Evolutionary conservation across 2,888 invertebrate genomes (phyloP).

Genomic region (Anorthoa munda): DNA sequence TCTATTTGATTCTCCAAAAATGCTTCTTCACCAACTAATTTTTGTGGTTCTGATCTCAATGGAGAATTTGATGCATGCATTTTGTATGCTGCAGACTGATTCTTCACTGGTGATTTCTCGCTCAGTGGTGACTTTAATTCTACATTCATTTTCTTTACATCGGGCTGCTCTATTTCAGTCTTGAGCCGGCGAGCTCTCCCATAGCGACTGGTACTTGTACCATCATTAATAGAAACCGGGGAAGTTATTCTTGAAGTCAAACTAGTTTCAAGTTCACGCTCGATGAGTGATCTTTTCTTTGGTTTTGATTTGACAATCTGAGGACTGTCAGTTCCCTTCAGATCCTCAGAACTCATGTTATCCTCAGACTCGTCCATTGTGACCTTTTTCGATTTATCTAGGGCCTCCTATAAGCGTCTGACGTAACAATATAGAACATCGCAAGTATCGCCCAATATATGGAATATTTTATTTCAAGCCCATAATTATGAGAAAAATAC

Average conservation of each 20-base stretch:
- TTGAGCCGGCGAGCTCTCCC: constrained; percentile 91
- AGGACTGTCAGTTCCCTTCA: constrained; percentile 70
- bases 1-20: constrained; percentile 81
- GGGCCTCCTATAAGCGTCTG: constrained; percentile 65
- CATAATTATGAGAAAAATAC: constrained; percentile 64
- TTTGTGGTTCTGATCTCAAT: constrained; percentile 75
- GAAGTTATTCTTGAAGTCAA: constrained; percentile 84
- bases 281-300: constrained; percentile 86
- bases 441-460: constrained; percentile 66
- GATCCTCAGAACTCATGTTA: constrained; percentile 79
- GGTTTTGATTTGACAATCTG: constrained; percentile 76
- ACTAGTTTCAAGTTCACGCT: constrained; percentile 86
- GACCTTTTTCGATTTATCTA: constrained; percentile 51
- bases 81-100: constrained; percentile 80
- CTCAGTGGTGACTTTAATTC: constrained; percentile 75
- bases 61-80: constrained; percentile 87
- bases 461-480: constrained; percentile 64
- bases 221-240: constrained; percentile 75
- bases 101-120: constrained; percentile 77
- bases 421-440: constrained; percentile 75
- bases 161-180: constrained; percentile 82
- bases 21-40: constrained; percentile 64
- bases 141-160: constrained; percentile 79
- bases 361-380: constrained; percentile 86
- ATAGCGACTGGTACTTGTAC: constrained; percentile 90